Percentiles rank a stretch among this genome's conserved stretches.
These are phyloP conservation scores for Trochalopteron elliotii DNA, from an alignment of 2,113 vertebrate genomes.

Conservation along the genomic window DNA sequence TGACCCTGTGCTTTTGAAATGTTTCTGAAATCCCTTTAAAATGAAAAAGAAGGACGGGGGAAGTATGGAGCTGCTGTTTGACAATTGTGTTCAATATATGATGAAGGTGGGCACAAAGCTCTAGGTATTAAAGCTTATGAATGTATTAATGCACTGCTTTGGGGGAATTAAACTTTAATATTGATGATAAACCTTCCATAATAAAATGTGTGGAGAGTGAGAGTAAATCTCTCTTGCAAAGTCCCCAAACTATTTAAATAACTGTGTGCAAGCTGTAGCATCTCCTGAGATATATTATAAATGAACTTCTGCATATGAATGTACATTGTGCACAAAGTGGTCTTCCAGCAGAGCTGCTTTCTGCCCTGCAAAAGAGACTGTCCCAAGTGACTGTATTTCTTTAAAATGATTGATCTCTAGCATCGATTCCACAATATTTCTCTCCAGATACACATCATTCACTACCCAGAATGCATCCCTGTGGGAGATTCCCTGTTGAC, in stretches of 20 bases:
- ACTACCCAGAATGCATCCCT: background rate
- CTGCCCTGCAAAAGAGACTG: background rate
- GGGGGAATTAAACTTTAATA: slow-evolving; percentile 79
- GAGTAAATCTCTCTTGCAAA: slow-evolving; percentile 54
- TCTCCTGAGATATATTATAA: slow-evolving; percentile 22
- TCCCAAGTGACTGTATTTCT: slow-evolving; percentile 19
- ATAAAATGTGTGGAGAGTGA: slow-evolving; percentile 63
- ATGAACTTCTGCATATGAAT: background rate
- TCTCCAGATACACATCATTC: background rate
- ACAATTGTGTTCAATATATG: background rate
- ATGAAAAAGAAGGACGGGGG: background rate
- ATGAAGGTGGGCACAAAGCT: slow-evolving; percentile 51
- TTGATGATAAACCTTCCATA: slow-evolving; percentile 75
- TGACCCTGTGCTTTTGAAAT: background rate
- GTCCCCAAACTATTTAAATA: slow-evolving; percentile 55
- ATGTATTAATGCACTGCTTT: slow-evolving; percentile 74
- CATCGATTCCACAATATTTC: slow-evolving; percentile 4
- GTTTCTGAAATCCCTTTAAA: slow-evolving; percentile 12
- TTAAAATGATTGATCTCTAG: slow-evolving; percentile 36
- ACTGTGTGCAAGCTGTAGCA: background rate
- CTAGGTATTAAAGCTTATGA: slow-evolving; percentile 74
- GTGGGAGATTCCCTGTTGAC: background rate
- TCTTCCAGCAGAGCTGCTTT: background rate
- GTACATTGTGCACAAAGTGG: background rate
- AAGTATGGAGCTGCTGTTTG: background rate